Evolutionary conservation across 1,140 invertebrate species (phyloP).

Genomic region (Polypedilum pembai): DNA sequence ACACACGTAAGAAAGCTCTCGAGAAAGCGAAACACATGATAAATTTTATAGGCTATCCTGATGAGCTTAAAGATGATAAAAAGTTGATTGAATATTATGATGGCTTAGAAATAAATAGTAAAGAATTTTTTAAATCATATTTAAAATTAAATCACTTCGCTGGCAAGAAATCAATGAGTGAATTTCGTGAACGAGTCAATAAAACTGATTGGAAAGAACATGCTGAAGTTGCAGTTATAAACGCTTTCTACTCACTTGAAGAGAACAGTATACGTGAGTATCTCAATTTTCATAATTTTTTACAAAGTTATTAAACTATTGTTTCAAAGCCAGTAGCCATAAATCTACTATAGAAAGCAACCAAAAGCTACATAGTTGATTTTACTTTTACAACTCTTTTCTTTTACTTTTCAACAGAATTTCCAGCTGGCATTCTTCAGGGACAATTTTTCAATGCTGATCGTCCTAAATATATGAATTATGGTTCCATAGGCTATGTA

Average conservation of each 20-base stretch:
- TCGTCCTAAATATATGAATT: conserved; percentile 55
- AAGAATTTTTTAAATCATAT: conserved; percentile 25
- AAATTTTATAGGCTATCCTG: conserved; percentile 44
- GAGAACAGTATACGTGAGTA: conserved; percentile 60
- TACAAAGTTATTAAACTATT: too few relatives aligned
- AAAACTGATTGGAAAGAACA: conserved; percentile 33
- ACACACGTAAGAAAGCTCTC: conserved; percentile 43
- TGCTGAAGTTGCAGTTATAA: conserved; percentile 55
- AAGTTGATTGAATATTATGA: conserved; percentile 46
- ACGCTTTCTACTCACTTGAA: conserved; percentile 57
- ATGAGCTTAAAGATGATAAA: conserved; percentile 45
- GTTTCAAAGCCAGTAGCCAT: too few relatives aligned
- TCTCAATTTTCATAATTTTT: too few relatives aligned
- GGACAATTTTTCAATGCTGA: conserved; percentile 49
- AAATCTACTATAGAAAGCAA: too few relatives aligned
- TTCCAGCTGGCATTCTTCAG: conserved; percentile 57
- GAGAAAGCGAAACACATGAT: conserved; percentile 43
- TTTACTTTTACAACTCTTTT: too few relatives aligned
- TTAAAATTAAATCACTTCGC: background rate
- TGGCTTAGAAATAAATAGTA: conserved; percentile 46
- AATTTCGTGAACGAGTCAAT: conserved; percentile 31
- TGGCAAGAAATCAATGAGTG: background rate
- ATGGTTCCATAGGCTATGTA: conserved; percentile 61
- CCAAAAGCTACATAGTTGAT: too few relatives aligned
- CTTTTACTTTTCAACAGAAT: conserved; percentile 46